Evolutionary conservation across 2,797 vertebrate genomes (phyloP).

Genomic region (Masticophis lateralis): DNA sequence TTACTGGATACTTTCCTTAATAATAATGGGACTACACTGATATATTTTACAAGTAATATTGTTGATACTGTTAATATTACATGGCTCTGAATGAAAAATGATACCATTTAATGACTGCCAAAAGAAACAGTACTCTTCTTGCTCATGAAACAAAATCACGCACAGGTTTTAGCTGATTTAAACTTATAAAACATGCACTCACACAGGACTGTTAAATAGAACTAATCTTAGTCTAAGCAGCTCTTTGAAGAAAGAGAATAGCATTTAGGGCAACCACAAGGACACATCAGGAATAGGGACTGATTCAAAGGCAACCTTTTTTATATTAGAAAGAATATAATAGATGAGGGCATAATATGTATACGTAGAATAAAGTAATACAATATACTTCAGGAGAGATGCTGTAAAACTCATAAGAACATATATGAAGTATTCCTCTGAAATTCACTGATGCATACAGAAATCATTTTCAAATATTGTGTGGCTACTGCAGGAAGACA

Average conservation of each 20-base stretch:
- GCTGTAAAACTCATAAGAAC: neutral
- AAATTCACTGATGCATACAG: neutral
- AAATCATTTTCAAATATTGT: neutral
- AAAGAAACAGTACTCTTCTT: conserved; percentile 13
- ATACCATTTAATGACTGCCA: neutral
- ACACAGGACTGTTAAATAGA: neutral
- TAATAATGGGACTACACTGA: conserved; percentile 23
- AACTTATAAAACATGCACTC: neutral
- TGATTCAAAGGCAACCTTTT: neutral
- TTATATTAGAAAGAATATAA: neutral
- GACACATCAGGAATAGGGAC: neutral
- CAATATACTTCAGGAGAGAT: neutral
- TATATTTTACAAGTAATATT: conserved; percentile 1
- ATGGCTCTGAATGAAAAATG: neutral
- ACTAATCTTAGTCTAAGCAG: neutral
- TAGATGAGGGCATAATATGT: neutral
- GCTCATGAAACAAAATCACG: neutral
- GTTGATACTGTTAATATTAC: neutral
- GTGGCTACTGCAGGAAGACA: neutral
- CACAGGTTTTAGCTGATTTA: neutral
- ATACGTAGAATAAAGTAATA: neutral
- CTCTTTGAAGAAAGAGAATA: neutral
- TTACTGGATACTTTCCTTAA: conserved; percentile 14
- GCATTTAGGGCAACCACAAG: neutral
- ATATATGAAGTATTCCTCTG: neutral